These are phyloP conservation scores for Perognathus longimembris DNA, from an alignment of 2,113 vertebrate genomes.

Conservation along the genomic window DNA sequence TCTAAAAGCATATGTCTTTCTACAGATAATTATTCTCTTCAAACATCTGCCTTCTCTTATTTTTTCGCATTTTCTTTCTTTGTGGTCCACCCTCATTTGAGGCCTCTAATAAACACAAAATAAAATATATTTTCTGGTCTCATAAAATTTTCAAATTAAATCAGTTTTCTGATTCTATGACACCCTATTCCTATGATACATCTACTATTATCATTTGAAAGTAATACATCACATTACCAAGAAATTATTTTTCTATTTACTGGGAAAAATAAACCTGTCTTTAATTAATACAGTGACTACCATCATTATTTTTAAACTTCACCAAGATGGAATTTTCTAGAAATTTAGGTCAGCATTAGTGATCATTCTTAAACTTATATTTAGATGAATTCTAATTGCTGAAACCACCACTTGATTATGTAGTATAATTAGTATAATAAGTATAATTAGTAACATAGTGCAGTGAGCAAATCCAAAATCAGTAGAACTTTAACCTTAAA, in stretches of 20 bases:
- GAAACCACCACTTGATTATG: not conserved
- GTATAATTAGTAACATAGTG: not conserved
- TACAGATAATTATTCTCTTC: conserved; percentile 53
- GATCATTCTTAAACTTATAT: not conserved
- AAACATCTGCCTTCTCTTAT: conserved; percentile 1
- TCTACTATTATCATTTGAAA: conserved; percentile 41
- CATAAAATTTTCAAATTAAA: conserved; percentile 29
- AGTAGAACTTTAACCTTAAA: not conserved
- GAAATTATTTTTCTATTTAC: conserved; percentile 16
- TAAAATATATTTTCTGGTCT: not conserved
- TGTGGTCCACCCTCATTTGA: not conserved
- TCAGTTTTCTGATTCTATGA: not conserved
- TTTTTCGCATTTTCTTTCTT: conserved; percentile 48
- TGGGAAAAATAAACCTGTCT: not conserved
- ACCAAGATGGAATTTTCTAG: conserved; percentile 11
- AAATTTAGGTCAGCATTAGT: conserved; percentile 1
- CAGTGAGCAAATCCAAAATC: not conserved
- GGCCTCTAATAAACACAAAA: not conserved
- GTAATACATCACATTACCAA: not conserved
- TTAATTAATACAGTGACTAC: conserved; percentile 3
- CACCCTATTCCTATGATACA: not conserved
- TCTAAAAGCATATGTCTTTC: conserved; percentile 61
- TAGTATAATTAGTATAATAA: not conserved
- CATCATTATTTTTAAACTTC: conserved; percentile 21
- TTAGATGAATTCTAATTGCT: not conserved